Conservation (phyloP, 2,113 vertebrate species). For the Protobothrops mucrosquamatus region DNA sequence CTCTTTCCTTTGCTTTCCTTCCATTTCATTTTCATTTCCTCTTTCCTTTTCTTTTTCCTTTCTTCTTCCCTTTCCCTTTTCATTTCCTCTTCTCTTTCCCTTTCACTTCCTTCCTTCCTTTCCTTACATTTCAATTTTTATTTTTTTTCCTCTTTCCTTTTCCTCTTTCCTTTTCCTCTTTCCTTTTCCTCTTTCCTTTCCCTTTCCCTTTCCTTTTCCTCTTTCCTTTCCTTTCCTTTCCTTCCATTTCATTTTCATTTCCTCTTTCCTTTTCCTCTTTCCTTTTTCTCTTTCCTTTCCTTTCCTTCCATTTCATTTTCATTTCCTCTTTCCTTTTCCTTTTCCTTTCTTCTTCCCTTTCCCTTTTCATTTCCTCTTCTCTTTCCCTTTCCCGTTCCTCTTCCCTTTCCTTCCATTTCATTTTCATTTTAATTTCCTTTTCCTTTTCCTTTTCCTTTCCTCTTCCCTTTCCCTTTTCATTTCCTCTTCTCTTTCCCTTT, state of each 20-base stretch:
- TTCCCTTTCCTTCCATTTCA: neutral
- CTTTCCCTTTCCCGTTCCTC: neutral
- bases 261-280: neutral
- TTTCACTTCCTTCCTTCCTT: neutral
- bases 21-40: fast-evolving
- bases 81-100: too few relatives aligned
- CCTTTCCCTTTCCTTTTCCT: too few relatives aligned
- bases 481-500: too few relatives aligned
- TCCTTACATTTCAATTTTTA: too few relatives aligned
- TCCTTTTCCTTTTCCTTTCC: too few relatives aligned
- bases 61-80: neutral
- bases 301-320: too few relatives aligned
- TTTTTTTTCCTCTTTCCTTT: neutral
- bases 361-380: fast-evolving
- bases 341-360: neutral
- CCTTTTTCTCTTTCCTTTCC: neutral
- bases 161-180: neutral
- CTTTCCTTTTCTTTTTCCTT: neutral
- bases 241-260: too few relatives aligned
- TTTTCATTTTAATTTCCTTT: too few relatives aligned
- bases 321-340: neutral
- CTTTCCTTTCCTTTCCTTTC: too few relatives aligned
- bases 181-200: neutral
- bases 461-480: too few relatives aligned
- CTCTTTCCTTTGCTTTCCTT: neutral